Evolutionary conservation across 2,797 vertebrate genomes (phyloP), one percentile per base, ranked within the genome.

Genomic region (Hypotaenidia philippensis): DNA sequence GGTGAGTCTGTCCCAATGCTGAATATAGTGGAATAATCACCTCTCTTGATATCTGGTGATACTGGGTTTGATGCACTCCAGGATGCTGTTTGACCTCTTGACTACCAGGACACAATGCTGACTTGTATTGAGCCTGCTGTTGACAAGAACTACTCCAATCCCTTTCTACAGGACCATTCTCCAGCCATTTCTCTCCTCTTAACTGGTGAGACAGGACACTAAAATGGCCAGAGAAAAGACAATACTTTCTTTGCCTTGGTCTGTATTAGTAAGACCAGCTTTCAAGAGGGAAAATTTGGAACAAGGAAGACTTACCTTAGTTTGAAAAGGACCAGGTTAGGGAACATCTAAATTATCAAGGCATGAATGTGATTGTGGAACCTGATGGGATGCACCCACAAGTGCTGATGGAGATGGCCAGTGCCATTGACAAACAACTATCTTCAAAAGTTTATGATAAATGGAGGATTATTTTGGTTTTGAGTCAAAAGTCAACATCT

Each of bases 371-470:
- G 41, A 44, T 44, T 45, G 45, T 45, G 17, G 11, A 75, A 36
- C 7, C 7, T 12, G 7, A 22, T 7, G 5, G 4, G 6, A n/a
- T 70, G 53, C 1, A 5, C 16, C 13, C 10, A 49, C 9, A 47
- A 38, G 3, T 20, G 4, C 8, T 25, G 4, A 44, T 18, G 14
- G 31, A 21, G 1, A 11, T 49, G 26, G 4, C 3, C 9, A 27
- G 19, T 31, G 22, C 0, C 36, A 53, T 2, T 55, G 13, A 3
- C 60, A 57, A 74, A 25, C 8, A 41, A 47, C 13, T 74, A 0
- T 49, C 38, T 66, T 19, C 65, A n/a, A 61, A 74, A 70, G 5
- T 14, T n/a, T 3, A 2, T 61, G 25, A 34, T 10, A 78, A 60
- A 49, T 40, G 36, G 32, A 84, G 38, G 18, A 8, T 4, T 38